Evolutionary conservation across 2,797 vertebrate genomes (phyloP), one percentile per base, ranked within the genome.

Genomic region (Anguilla obscura): DNA sequence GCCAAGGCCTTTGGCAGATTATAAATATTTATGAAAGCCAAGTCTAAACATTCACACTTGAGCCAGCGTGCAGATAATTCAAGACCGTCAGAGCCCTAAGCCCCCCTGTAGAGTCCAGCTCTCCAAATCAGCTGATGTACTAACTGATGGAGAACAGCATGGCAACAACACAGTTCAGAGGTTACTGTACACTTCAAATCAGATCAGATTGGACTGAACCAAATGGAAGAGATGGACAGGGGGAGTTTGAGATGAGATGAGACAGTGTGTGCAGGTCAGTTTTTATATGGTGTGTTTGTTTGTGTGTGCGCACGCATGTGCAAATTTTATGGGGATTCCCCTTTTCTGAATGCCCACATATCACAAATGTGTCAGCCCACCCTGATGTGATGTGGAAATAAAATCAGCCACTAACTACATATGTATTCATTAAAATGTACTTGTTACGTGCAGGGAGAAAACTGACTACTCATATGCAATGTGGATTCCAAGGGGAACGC

Each of bases 11-110:
- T 91, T 89, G 91, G 89, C 86, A 10, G 90, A 91, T 88, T 92
- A 91, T 94, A 95, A 95, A 95, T 95, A 95, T 96, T 96, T 96
- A 95, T 92, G 93, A 91, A 93, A 93, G 87, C 91, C 88, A 86
- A 86, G 92, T 91, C 93, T 93, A 91, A 94, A 95, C 94, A 94
- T 94, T 94, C 94, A 93, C 93, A 94, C 93, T 90, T 90, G 89
- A 90, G 91, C 90, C 86, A 86, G 93, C 69, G 66, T 89, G 50
- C 89, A 93, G 86, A 95, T 95, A 90, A 92, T 93, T 95, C 93
- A 94, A 79, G 45, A n/a, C 79, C 24, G 45, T 12, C 79, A 27
- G 79, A 82, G 21, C 79, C 21, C 79, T 6, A 45, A 79, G 45
- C 79, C 40, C 21, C 2, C 1, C 21, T 24, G 45, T n/a, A 40